Evolutionary conservation across 2,888 invertebrate species (phyloP).

Genomic region (Ormyrus pomaceus): DNA sequence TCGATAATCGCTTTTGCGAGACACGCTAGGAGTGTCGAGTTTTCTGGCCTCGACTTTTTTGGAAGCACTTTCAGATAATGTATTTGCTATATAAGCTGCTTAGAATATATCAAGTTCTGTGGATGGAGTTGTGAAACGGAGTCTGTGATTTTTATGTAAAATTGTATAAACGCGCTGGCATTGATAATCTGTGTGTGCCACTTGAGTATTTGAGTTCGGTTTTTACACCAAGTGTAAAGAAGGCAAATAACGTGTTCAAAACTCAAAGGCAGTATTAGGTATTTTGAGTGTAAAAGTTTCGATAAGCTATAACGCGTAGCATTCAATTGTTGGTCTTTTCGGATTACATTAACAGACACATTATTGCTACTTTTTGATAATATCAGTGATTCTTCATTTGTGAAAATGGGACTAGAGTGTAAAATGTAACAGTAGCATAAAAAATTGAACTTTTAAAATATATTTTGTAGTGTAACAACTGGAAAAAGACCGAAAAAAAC

Average conservation of each 20-base stretch:
- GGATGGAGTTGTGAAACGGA: conserved; percentile 16
- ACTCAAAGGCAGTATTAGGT: too few species aligned
- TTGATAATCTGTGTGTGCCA: conserved; percentile 43
- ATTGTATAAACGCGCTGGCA: conserved; percentile 10
- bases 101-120: conserved; percentile 11
- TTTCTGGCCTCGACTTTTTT: conserved; percentile 20
- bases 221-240: too few species aligned
- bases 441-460: not conserved
- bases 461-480: not conserved
- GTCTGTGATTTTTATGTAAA: conserved; percentile 44
- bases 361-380: too few species aligned
- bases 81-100: conserved; percentile 12
- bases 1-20: conserved; percentile 4
- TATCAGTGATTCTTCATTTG: too few species aligned
- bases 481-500: not conserved
- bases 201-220: not conserved
- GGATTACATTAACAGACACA: too few species aligned
- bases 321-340: too few species aligned
- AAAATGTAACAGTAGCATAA: too few species aligned
- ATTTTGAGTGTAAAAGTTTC: too few species aligned
- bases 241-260: too few species aligned
- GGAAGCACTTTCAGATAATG: not conserved
- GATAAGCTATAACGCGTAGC: too few species aligned
- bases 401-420: too few species aligned
- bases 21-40: not conserved